Conservation (phyloP, 2,113 vertebrate species). For the Etia nguti region DNA sequence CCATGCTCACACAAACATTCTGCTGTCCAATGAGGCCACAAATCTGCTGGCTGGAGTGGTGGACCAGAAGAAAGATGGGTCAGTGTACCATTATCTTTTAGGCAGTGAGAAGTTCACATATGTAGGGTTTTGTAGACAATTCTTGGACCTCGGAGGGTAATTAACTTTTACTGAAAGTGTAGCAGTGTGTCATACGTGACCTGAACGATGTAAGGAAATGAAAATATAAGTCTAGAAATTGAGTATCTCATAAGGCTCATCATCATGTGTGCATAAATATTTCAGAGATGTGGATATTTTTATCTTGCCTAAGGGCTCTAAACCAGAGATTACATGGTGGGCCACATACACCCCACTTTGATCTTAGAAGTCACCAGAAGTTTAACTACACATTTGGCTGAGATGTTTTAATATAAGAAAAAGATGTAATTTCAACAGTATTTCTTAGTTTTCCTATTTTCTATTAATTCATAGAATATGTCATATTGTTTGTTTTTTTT, state of each 20-base stretch:
- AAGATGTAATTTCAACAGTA: background rate
- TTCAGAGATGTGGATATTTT: background rate
- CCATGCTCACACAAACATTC: constrained; percentile 76
- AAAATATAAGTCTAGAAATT: background rate
- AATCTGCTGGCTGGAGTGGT: constrained; percentile 81
- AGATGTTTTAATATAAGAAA: background rate
- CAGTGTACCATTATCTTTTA: constrained; percentile 37
- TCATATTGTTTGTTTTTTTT: too few species aligned
- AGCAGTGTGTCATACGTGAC: background rate
- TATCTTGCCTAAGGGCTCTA: background rate
- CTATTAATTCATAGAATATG: too few species aligned
- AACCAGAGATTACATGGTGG: background rate
- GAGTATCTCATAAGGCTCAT: background rate
- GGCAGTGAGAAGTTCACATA: background rate
- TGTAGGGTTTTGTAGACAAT: background rate
- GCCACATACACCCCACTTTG: background rate
- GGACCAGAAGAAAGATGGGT: constrained; percentile 89
- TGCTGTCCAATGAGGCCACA: constrained; percentile 73
- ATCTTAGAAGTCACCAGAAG: background rate
- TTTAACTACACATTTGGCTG: background rate
- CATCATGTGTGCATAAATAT: background rate
- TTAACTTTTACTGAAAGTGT: background rate
- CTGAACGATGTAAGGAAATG: background rate
- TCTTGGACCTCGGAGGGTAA: background rate
- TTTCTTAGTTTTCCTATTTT: too few species aligned